Evolutionary conservation across 1,140 invertebrate species (phyloP).

Genomic region (Caenorhabditis latens): DNA sequence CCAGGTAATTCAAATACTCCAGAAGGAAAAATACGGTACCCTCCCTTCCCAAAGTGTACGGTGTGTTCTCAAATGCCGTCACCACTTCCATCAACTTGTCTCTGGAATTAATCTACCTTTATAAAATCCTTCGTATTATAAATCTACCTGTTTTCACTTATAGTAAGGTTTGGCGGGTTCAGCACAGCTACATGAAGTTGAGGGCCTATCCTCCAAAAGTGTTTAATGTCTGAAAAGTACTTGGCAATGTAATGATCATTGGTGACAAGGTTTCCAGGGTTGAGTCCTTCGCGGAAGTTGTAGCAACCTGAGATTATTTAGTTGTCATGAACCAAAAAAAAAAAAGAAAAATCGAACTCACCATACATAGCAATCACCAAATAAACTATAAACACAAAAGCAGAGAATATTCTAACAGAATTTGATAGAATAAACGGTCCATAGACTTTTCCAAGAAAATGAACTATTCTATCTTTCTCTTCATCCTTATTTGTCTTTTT

Average conservation of each 20-base stretch:
- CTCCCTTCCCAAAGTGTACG: slow-evolving; percentile 76
- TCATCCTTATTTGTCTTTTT: neutral
- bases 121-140: slow-evolving; percentile 4
- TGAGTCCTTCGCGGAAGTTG: slow-evolving; percentile 83
- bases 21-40: slow-evolving; percentile 77
- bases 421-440: slow-evolving; percentile 86
- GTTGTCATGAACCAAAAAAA: neutral
- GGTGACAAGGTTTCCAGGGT: slow-evolving; percentile 76
- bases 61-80: slow-evolving; percentile 74
- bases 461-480: slow-evolving; percentile 57
- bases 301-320: slow-evolving; percentile 85
- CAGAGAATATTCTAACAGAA: slow-evolving; percentile 84
- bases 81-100: slow-evolving; percentile 72
- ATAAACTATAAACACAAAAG: slow-evolving; percentile 86
- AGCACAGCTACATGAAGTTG: slow-evolving; percentile 77
- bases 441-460: slow-evolving; percentile 86
- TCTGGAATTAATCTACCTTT: slow-evolving; percentile 64
- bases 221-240: slow-evolving; percentile 75
- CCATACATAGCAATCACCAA: slow-evolving; percentile 83
- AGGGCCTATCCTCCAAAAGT: slow-evolving; percentile 75
- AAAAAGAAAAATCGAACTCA: neutral
- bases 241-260: slow-evolving; percentile 75
- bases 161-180: slow-evolving; percentile 75
- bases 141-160: slow-evolving; percentile 70
- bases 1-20: slow-evolving; percentile 76